Evolutionary conservation across 2,797 vertebrate species (phyloP), one percentile per base, ranked within the genome.

Genomic region (Enteromius argenteus): DNA sequence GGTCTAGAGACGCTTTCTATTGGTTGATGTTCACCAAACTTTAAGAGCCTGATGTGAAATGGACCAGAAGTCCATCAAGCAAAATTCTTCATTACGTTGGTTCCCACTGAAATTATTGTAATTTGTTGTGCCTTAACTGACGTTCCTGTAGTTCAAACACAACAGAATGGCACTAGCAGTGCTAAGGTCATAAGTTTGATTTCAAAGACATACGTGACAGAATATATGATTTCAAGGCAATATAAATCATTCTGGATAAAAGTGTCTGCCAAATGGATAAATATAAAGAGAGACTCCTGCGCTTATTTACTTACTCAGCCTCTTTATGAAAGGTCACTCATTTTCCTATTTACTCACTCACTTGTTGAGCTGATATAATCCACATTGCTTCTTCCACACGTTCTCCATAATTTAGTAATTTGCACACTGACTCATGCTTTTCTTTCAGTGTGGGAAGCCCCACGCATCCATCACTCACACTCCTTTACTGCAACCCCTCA

Each of bases 401-500:
- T 56, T 84, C 56, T 60, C 67, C 67, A 62, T 64, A 79, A 79
- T 71, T 62, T 46, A 79, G 64, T 11, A 51, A n/a, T 39, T 60
- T 56, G 21, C 30, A 27, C 66, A 79, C 51, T 72, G 75, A 84
- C 67, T 84, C 76, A 79, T 78, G 56, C 67, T 79, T 84, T 77
- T 72, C 68, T 84, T 51, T 72, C 46, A 27, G 42, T 72, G 75
- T 71, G 83, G 83, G 83, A 84, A 84, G 64, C 83, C 83, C 83
- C 83, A 79, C n/a, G 4, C 83, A 84, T 84, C 76, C 76, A 79
- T 84, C 83, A 72, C 83, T 58, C 66, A n/a, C 75, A 72, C 37
- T 71, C 74, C 51, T 60, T 23, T 37, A 49, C 74, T 72, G 46
- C 67, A 71, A 53, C n/a, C 68, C 78, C 78, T 68, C 21, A 19